These are phyloP conservation scores for Varanus komodoensis DNA, from an alignment of 2,113 vertebrate species.

Conservation along the genomic window DNA sequence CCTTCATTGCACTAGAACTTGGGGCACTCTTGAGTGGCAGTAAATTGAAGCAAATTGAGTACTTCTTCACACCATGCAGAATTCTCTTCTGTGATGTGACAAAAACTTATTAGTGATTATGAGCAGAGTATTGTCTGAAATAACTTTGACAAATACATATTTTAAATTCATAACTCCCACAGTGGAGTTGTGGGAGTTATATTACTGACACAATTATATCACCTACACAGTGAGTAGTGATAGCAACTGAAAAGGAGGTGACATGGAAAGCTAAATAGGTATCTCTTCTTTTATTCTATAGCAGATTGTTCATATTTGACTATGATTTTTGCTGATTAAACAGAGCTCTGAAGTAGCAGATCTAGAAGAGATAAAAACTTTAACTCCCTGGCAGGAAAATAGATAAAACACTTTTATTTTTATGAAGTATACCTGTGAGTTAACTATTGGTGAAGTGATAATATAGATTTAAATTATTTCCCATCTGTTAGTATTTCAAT, in stretches of 20 bases:
- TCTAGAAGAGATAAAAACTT: slow-evolving; percentile 63
- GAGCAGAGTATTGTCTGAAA: background rate
- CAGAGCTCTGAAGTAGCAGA: slow-evolving; percentile 58
- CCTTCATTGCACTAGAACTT: background rate
- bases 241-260: slow-evolving; percentile 46
- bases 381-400: slow-evolving; percentile 67
- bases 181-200: slow-evolving; percentile 9
- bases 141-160: slow-evolving; percentile 7
- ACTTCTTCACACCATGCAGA: background rate
- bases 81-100: background rate
- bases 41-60: background rate
- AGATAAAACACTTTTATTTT: slow-evolving; percentile 68
- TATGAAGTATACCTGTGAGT: slow-evolving; percentile 66
- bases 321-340: slow-evolving; percentile 62
- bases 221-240: slow-evolving; percentile 28
- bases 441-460: slow-evolving; percentile 74
- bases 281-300: slow-evolving; percentile 54
- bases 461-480: slow-evolving; percentile 76
- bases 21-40: background rate
- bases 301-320: slow-evolving; percentile 17
- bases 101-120: background rate
- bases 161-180: slow-evolving; percentile 22
- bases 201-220: slow-evolving; percentile 24
- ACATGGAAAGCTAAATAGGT: slow-evolving; percentile 40
- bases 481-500: slow-evolving; percentile 73